A percentile compares a stretch with the other conserved stretches of the same genome.
phyloP scores from a whole-genome alignment of 2,113 vertebrate genomes.

The Nothobranchius furzeri region DNA sequence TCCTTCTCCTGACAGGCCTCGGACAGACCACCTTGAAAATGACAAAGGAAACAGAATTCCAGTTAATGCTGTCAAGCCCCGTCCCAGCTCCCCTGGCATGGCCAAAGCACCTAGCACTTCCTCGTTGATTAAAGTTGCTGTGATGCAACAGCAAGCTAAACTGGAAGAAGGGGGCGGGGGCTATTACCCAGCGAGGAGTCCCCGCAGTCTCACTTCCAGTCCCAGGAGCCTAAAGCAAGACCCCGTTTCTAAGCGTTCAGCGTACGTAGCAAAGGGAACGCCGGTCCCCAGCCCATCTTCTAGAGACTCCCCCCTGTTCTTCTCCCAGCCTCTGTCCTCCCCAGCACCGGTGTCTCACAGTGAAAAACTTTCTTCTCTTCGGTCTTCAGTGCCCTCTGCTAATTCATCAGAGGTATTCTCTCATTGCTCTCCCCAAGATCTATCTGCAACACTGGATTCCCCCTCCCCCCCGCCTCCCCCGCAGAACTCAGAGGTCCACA shows the following conservation, averaged over 20 bases:
- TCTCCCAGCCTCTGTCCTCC: constrained; percentile 81
- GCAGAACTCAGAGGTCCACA: constrained; percentile 68
- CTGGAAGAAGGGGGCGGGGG: constrained; percentile 78
- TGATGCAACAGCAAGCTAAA: constrained; percentile 89
- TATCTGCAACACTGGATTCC: constrained; percentile 76
- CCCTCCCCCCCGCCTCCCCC: constrained; percentile 66
- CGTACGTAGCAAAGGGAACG: constrained; percentile 86
- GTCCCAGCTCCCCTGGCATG: constrained; percentile 91
- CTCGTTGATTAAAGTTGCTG: constrained; percentile 85
- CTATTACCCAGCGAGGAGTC: constrained; percentile 85
- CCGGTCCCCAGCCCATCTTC: constrained; percentile 83
- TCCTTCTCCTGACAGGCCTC: constrained; percentile 77
- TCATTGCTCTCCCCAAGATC: constrained; percentile 71
- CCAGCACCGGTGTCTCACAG: constrained; percentile 76
- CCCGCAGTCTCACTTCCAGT: constrained; percentile 85
- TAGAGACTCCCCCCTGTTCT: constrained; percentile 82
- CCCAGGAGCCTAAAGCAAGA: constrained; percentile 86
- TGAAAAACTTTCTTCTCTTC: constrained; percentile 79
- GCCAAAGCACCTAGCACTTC: constrained; percentile 90
- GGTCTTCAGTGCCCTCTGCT: constrained; percentile 80
- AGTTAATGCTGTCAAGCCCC: constrained; percentile 93
- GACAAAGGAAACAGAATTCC: constrained; percentile 93
- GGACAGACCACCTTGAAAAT: constrained; percentile 86
- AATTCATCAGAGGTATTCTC: constrained; percentile 76
- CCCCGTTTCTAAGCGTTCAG: constrained; percentile 82